Conservation (phyloP, 2,797 vertebrate genomes). For the Sebastes vulpes region DNA sequence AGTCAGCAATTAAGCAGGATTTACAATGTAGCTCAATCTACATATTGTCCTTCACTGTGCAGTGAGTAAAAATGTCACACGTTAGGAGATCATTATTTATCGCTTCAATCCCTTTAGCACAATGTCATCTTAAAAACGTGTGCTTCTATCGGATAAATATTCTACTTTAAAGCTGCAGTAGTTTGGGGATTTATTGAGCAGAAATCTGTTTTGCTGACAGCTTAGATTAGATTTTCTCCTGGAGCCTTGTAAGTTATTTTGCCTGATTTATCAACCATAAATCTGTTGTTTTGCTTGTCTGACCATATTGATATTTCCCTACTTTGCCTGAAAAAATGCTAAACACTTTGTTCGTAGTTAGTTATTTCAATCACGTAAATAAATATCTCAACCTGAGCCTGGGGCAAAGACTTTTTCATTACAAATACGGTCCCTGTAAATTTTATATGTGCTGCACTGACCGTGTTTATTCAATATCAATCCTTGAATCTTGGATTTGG, state of each 20-base stretch:
- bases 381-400: constrained; percentile 8
- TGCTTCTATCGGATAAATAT: background rate
- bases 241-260: background rate
- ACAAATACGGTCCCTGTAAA: background rate
- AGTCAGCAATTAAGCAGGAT: constrained; percentile 12
- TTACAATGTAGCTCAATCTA: constrained; percentile 1
- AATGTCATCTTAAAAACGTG: background rate
- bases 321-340: constrained; percentile 8
- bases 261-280: constrained; percentile 15
- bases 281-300: background rate
- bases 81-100: background rate
- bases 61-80: background rate
- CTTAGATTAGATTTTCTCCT: background rate
- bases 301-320: constrained; percentile 8
- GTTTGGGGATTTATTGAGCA: background rate
- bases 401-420: constrained; percentile 17
- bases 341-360: background rate
- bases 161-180: background rate
- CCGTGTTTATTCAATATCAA: background rate
- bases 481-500: background rate
- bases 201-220: too few species aligned
- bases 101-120: background rate
- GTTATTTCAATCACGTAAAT: background rate
- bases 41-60: constrained; percentile 4
- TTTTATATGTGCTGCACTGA: background rate